These are phyloP conservation scores for Metalampra italica DNA, from an alignment of 2,888 invertebrate genomes.

Conservation along the genomic window DNA sequence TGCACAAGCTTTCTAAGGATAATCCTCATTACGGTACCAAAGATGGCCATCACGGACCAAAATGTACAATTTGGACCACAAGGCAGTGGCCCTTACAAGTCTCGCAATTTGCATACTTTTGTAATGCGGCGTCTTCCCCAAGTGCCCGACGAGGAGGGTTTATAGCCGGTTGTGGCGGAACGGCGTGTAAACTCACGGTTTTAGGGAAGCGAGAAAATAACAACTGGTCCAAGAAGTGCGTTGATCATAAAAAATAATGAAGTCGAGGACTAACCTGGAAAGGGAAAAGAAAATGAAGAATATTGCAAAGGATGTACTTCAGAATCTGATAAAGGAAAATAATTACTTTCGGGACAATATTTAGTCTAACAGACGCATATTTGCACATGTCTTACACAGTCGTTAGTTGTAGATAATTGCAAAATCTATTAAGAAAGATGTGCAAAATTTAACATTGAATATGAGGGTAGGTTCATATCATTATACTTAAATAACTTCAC, in stretches of 20 bases:
- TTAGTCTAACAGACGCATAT: too few species aligned
- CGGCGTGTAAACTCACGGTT: slow-evolving; percentile 4
- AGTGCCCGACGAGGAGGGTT: slow-evolving; percentile 13
- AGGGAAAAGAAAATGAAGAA: too few species aligned
- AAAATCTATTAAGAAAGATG: too few species aligned
- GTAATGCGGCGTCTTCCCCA: slow-evolving; percentile 14
- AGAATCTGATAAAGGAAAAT: too few species aligned
- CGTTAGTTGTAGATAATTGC: too few species aligned
- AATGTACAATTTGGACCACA: not conserved
- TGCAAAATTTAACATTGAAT: too few species aligned
- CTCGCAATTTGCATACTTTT: slow-evolving; percentile 31
- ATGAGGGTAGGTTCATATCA: too few species aligned
- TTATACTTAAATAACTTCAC: too few species aligned
- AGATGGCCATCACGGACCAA: not conserved
- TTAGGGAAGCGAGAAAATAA: not conserved
- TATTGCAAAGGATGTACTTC: too few species aligned
- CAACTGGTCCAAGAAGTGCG: not conserved
- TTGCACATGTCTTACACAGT: too few species aligned
- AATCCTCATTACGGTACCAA: not conserved
- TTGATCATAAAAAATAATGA: not conserved
- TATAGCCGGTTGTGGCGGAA: slow-evolving; percentile 19
- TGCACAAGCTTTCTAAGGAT: not conserved
- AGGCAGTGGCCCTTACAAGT: slow-evolving; percentile 4
- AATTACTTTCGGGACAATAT: too few species aligned
- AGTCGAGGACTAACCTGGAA: not conserved